Base-by-base conservation (phyloP, 2,888 invertebrate species). In the Ditylenchus weischeri region DNA sequence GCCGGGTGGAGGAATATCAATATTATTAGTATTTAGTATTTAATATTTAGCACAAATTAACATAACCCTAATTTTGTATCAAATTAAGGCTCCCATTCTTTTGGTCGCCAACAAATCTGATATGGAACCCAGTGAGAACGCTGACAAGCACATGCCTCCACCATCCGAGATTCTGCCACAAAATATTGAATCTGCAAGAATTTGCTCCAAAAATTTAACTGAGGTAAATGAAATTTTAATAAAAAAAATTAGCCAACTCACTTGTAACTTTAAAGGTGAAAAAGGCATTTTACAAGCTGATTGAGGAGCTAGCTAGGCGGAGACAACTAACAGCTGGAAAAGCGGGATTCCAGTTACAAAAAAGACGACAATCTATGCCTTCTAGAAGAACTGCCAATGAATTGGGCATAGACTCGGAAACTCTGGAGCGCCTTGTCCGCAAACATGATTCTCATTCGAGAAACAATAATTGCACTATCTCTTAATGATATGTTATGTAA, bases 31-130 rank as follows among this genome's bases (percentile, higher is more conserved):
- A n/a, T n/a, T n/a, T n/a, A n/a, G n/a, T n/a, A n/a, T n/a, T n/a
- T n/a, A n/a, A n/a, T n/a, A n/a, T n/a, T n/a, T n/a, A n/a, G n/a
- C n/a, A n/a, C n/a, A 29, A 29, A 29, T 5, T 29, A 5, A 5
- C 29, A 29, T 29, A 2, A 29, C 29, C 5, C 29, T 29, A 29
- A 29, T 29, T 29, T 29, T 29, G 29, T 29, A 29, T 29, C 29
- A 29, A 43, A 5, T 68, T 66, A 58, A 77, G 76, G 70, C 72
- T 36, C 77, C 80, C 0, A 67, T 80, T 7, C 57, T 81, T n/a
- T 65, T 81, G 13, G 71, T 79, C 7, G 77, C 75, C 36, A 80
- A 80, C 67, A 80, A 80, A 65, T 67, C 59, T 8, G 78, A 78
- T 64, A 38, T 68, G 19, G 21, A 54, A 35, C 29, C 19, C 1